Base-by-base conservation (phyloP, 2,888 invertebrate genomes). In the Neoaliturus tenellus region DNA sequence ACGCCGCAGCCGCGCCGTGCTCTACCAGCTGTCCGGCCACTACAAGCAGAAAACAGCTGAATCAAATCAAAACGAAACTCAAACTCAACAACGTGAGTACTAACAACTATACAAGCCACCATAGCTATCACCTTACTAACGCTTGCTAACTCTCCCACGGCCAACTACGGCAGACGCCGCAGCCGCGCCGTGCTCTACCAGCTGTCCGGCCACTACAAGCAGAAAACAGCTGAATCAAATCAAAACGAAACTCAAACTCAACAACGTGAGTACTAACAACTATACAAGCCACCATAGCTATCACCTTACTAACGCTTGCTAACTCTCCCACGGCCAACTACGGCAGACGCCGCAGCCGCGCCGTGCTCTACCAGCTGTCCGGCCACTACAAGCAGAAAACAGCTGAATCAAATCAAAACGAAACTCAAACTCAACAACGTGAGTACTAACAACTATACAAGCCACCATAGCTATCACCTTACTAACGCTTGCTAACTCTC, bases 361-460 rank as follows among this genome's bases (percentile, higher is more conserved):
- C 98, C 62, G 98, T 98, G 85, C 95, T 98, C 86, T 98, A 98
- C 92, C 98, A 98, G 92, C 94, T 98, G 89, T 98, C 98, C 88
- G 98, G 98, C 86, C 98, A 98, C 92, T 98, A 98, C 92, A 98
- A 97, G 91, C 97, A 97, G 90, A 98, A 98, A 91, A 97, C n/a
- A n/a, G n/a, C n/a, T n/a, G n/a, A n/a, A n/a, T n/a, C n/a, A n/a
- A n/a, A n/a, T n/a, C n/a, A n/a, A n/a, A n/a, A n/a, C n/a, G n/a
- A n/a, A n/a, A n/a, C n/a, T n/a, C n/a, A 93, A 94, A 90, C 90
- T 96, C 91, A 96, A 96, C 91, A 93, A 94, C 58, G 95, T 95
- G 92, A n/a, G n/a, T n/a, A n/a, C n/a, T 94, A n/a, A n/a, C n/a
- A n/a, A n/a, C n/a, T n/a, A n/a, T n/a, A n/a, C n/a, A n/a, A n/a